Base-by-base conservation (phyloP, 2,113 vertebrate genomes). In the Dissostichus mawsoni region DNA sequence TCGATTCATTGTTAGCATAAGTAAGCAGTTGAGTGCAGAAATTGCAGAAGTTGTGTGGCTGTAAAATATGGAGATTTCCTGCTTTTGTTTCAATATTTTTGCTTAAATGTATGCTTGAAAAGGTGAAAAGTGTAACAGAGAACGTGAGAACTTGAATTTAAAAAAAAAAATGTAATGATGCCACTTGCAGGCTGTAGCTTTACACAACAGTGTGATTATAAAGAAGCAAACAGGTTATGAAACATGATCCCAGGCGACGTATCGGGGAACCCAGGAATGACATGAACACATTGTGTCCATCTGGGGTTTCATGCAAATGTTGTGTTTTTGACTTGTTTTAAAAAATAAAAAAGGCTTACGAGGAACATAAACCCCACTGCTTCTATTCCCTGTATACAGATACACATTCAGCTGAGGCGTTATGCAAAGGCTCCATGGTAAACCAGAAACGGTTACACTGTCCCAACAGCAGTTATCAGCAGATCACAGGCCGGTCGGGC, bases 121-220 rank as follows among this genome's bases (percentile, higher is more conserved):
- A 17, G 33, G 58, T 36, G 3, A 17, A 61, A 61, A 59, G 11
- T 57, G 20, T 13, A 25, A 23, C 33, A 6, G 25, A 25, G 2
- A 57, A 57, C 5, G 1, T 56, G 23, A n/a, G 14, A 25, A 13
- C 3, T 58, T 48, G 29, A 67, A 51, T 1, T 0, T 0, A 76
- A 50, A 11, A 4, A 11, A 25, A 25, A 25, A 25, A 25, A 25
- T 2, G 2, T 25, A 25, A 25, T 25, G 25, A 33, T 4, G 8
- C 2, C 33, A 62, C 55, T 25, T 5, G 1, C 66, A 75, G 8
- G 7, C 7, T 45, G 18, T 1, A 76, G 47, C 14, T 55, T 63
- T 4, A 47, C 29, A 59, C 66, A 76, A 53, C 9, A 61, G 8
- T 33, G 13, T 18, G 50, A 83, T 77, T 62, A 25, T 25, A 52